A percentile compares a stretch with the other conserved stretches of the same genome.
These are phyloP conservation scores for Hyperoodon ampullatus DNA, from an alignment of 2,113 vertebrate species.

Conservation along the genomic window DNA sequence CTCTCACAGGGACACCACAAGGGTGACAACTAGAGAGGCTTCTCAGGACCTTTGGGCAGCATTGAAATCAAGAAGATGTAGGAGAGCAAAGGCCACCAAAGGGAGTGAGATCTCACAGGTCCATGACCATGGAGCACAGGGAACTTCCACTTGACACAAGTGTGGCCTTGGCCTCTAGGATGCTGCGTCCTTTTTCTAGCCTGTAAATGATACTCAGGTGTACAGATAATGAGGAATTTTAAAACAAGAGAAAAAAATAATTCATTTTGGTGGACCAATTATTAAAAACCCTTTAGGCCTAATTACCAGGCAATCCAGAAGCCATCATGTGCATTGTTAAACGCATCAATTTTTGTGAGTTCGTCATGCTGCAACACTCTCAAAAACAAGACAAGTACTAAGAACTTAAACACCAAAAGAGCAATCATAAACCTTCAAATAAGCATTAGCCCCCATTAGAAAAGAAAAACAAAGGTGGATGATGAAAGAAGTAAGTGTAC, in stretches of 20 bases:
- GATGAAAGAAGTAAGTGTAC: background rate
- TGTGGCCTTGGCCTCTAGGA: background rate
- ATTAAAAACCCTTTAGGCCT: background rate
- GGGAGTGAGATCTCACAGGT: background rate
- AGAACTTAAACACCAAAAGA: background rate
- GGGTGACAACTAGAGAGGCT: too few relatives aligned
- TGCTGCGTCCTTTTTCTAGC: background rate
- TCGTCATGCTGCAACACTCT: background rate
- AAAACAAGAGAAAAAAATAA: background rate
- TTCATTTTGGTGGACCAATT: background rate
- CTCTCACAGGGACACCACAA: background rate
- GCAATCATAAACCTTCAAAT: background rate
- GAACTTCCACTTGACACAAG: background rate
- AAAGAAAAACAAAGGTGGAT: background rate
- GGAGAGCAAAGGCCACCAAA: background rate
- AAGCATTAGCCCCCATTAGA: background rate
- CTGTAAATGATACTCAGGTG: background rate
- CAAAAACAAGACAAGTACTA: background rate
- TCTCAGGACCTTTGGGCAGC: background rate
- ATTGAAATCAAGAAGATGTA: background rate
- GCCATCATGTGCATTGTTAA: background rate
- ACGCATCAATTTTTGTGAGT: background rate
- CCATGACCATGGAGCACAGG: background rate
- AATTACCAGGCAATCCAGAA: background rate
- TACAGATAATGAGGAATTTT: background rate